Conservation (phyloP, 1,140 invertebrate species). For the Papilio aristodemus region DNA sequence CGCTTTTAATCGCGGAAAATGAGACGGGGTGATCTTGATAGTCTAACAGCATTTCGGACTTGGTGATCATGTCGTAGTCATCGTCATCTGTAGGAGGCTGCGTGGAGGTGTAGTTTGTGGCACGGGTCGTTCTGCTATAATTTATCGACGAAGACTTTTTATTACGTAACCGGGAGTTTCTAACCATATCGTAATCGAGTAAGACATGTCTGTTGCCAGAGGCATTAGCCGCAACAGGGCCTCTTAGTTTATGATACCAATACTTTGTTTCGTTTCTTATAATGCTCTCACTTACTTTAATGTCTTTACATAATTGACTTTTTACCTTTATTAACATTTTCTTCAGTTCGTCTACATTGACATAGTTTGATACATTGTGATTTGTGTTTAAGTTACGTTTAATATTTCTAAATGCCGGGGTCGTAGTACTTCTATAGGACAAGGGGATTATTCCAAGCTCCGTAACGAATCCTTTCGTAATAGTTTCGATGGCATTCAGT, state of each 20-base stretch:
- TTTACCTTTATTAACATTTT: conserved; percentile 53
- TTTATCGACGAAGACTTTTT: conserved; percentile 8
- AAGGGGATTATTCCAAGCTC: conserved; percentile 47
- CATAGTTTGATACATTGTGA: conserved; percentile 45
- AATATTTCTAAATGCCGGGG: conserved; percentile 40
- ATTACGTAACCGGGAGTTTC: not conserved
- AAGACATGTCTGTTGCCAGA: not conserved
- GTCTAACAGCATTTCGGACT: conserved; percentile 55
- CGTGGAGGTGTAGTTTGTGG: conserved; percentile 25
- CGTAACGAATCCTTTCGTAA: conserved; percentile 44
- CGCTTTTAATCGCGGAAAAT: conserved; percentile 41
- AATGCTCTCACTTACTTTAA: conserved; percentile 31
- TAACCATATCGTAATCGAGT: not conserved
- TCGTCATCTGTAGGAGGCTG: conserved; percentile 40
- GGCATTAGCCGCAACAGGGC: not conserved
- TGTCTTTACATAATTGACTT: conserved; percentile 44
- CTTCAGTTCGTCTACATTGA: conserved; percentile 54
- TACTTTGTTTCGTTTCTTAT: conserved; percentile 27
- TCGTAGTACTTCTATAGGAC: conserved; percentile 48
- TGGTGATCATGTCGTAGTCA: conserved; percentile 55
- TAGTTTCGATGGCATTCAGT: conserved; percentile 48
- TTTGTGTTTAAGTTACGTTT: conserved; percentile 44
- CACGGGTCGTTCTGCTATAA: conserved; percentile 7
- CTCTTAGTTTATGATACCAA: conserved; percentile 15
- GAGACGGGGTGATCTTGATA: conserved; percentile 49